Evolutionary conservation across 2,113 vertebrate genomes (phyloP).

Genomic region (Psettodes erumei): DNA sequence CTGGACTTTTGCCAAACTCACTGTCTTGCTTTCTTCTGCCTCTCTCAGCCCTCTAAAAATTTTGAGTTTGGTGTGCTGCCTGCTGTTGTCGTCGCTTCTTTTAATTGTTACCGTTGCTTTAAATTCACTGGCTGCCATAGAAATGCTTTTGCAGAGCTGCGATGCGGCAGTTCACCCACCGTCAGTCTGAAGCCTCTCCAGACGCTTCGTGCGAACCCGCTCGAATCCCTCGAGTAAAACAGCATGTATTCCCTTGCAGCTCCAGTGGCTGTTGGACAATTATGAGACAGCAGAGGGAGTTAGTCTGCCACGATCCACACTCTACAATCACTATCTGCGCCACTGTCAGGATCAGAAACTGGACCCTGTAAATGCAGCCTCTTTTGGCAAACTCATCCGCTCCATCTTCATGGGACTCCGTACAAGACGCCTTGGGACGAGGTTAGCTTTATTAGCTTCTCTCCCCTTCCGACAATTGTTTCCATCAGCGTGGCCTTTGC

Average conservation of each 20-base stretch:
- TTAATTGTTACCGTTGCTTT: conserved; percentile 32
- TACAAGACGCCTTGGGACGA: conserved; percentile 94
- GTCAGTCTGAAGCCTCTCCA: conserved; percentile 6
- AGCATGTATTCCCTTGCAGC: conserved; percentile 77
- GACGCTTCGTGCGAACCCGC: background rate
- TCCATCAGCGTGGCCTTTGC: background rate
- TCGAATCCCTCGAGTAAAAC: conserved; percentile 25
- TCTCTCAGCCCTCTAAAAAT: conserved; percentile 31
- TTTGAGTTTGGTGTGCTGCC: conserved; percentile 35
- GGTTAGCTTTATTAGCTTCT: conserved; percentile 76
- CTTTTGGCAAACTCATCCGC: conserved; percentile 98
- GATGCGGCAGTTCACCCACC: conserved; percentile 25
- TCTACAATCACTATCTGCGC: conserved; percentile 96
- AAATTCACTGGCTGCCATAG: conserved; percentile 53
- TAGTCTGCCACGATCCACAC: conserved; percentile 94
- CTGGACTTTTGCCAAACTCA: conserved; percentile 33
- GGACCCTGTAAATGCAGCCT: conserved; percentile 96
- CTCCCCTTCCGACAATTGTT: background rate
- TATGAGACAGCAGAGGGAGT: conserved; percentile 97
- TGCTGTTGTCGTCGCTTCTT: conserved; percentile 45
- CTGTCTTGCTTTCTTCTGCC: conserved; percentile 49
- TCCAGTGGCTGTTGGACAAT: conserved; percentile 98
- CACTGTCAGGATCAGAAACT: conserved; percentile 99
- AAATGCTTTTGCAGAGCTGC: conserved; percentile 51
- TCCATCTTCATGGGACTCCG: conserved; percentile 98